phyloP scores from a whole-genome alignment of 2,888 invertebrate genomes.

The Malacosoma neustria region DNA sequence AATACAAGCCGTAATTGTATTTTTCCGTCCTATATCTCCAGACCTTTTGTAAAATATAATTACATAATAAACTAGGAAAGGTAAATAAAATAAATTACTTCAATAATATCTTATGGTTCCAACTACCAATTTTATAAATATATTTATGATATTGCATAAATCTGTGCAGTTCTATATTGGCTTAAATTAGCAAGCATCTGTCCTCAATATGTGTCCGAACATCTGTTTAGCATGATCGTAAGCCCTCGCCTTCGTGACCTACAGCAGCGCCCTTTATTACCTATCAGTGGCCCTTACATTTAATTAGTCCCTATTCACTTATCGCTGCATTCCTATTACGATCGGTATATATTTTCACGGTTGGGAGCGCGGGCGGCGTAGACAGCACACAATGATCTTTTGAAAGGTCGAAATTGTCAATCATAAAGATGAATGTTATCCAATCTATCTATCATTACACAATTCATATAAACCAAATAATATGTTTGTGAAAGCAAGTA shows the following conservation, averaged over 20 bases:
- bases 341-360: conserved; percentile 54
- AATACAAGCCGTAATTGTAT: too few relatives aligned
- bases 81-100: too few relatives aligned
- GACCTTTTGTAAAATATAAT: too few relatives aligned
- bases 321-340: conserved; percentile 51
- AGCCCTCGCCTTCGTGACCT: conserved; percentile 45
- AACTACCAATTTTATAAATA: too few relatives aligned
- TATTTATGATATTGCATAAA: too few relatives aligned
- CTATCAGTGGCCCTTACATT: conserved; percentile 43
- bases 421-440: not conserved
- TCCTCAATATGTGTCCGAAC: conserved; percentile 44
- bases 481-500: conserved; percentile 1
- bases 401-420: not conserved
- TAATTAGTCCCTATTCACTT: conserved; percentile 67
- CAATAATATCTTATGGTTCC: too few relatives aligned
- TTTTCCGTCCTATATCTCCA: too few relatives aligned
- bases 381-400: conserved; percentile 25
- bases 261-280: conserved; percentile 38
- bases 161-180: conserved; percentile 18
- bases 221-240: conserved; percentile 45
- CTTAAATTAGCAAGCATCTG: conserved; percentile 50
- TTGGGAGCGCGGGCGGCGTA: conserved; percentile 35
- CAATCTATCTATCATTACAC: not conserved
- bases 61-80: too few relatives aligned
- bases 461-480: not conserved